Conservation (phyloP, 1,140 invertebrate species). For the Drosophila fuyamai region DNA sequence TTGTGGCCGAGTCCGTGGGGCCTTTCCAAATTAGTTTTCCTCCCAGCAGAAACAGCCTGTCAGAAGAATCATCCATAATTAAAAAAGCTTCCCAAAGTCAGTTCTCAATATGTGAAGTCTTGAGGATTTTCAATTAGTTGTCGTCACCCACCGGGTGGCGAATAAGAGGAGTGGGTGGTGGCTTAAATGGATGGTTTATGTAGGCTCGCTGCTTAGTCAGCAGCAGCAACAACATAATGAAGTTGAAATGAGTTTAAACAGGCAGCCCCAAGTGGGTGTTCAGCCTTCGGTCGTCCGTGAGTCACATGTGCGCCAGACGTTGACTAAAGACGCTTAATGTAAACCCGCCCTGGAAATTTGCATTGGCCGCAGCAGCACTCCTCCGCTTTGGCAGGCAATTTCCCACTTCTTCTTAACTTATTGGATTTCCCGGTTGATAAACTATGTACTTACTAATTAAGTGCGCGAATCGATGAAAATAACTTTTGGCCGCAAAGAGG, state of each 20-base stretch:
- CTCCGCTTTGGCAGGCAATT: slow-evolving; percentile 4
- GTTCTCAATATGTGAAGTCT: slow-evolving; percentile 44
- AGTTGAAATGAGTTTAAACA: slow-evolving; percentile 72
- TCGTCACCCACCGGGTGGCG: slow-evolving; percentile 32
- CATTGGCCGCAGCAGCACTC: slow-evolving; percentile 27
- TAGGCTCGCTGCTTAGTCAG: slow-evolving; percentile 60
- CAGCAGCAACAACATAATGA: slow-evolving; percentile 57
- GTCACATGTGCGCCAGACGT: slow-evolving; percentile 61
- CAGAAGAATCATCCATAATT: slow-evolving; percentile 48
- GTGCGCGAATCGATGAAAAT: slow-evolving; percentile 38
- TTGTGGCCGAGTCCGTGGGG: not conserved
- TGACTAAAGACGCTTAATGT: slow-evolving; percentile 35
- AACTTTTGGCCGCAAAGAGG: slow-evolving; percentile 43
- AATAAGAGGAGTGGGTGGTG: not conserved
- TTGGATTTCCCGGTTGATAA: slow-evolving; percentile 75
- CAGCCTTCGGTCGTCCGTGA: slow-evolving; percentile 37
- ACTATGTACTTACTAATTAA: slow-evolving; percentile 74
- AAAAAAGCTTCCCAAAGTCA: slow-evolving; percentile 41
- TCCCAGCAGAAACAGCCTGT: slow-evolving; percentile 7
- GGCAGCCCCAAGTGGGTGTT: slow-evolving; percentile 9
- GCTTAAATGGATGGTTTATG: not conserved
- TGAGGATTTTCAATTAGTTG: slow-evolving; percentile 72
- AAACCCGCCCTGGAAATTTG: slow-evolving; percentile 53
- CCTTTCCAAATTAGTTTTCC: slow-evolving; percentile 31
- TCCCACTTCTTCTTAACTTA: slow-evolving; percentile 49